These are phyloP conservation scores for Thereva unica DNA, from an alignment of 2,888 invertebrate genomes.

Conservation along the genomic window DNA sequence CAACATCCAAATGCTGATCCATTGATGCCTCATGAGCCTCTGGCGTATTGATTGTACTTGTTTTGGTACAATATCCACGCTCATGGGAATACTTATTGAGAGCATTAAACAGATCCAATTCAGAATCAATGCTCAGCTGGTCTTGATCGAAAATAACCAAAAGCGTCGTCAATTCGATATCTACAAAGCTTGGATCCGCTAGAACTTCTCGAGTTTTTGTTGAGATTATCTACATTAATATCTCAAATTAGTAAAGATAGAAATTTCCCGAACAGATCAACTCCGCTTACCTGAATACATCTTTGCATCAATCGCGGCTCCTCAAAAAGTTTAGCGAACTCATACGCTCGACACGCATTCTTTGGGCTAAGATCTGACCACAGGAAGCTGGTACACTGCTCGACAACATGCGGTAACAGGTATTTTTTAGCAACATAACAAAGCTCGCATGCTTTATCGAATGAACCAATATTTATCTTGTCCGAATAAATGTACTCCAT, in stretches of 20 bases:
- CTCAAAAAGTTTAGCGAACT: conserved; percentile 84
- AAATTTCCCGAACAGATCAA: neutral
- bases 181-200: conserved; percentile 75
- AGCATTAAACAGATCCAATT: conserved; percentile 77
- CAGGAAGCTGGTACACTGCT: conserved; percentile 80
- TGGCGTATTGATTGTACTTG: conserved; percentile 20
- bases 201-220: conserved; percentile 76
- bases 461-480: conserved; percentile 75
- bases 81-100: conserved; percentile 68
- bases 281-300: conserved; percentile 68
- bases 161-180: conserved; percentile 75
- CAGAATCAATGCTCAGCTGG: conserved; percentile 72
- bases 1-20: conserved; percentile 44
- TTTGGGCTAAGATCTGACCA: conserved; percentile 71
- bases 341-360: conserved; percentile 83
- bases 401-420: conserved; percentile 80
- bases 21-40: conserved; percentile 40
- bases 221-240: conserved; percentile 68
- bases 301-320: conserved; percentile 80
- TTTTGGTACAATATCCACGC: conserved; percentile 55
- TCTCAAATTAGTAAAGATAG: neutral
- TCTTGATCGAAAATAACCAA: conserved; percentile 76
- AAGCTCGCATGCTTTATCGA: conserved; percentile 84
- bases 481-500: conserved; percentile 86
- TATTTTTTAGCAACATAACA: conserved; percentile 90